Evolutionary conservation across 2,888 invertebrate genomes (phyloP), one percentile per base, ranked within the genome.

Genomic region (Drosophila nr. perissopoda): DNA sequence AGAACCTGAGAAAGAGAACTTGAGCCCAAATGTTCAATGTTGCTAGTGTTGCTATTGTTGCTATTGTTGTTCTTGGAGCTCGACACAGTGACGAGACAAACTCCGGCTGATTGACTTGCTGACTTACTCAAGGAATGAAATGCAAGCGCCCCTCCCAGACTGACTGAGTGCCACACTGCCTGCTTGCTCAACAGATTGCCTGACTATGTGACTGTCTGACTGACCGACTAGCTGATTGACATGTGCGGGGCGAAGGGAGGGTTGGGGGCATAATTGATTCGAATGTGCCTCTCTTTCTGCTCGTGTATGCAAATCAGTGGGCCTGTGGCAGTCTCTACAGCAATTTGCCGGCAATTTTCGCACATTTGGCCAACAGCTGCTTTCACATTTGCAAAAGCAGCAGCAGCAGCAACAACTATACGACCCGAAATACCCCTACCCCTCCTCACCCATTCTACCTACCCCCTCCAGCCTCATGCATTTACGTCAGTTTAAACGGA

Each of bases 281-380:
- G 60, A 64, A 72, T 79, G 76, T 79, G 70, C 78, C 70, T 72
- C 72, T 73, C 70, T 76, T 74, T 71, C 53, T 36, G 59, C 68
- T 70, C 56, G 66, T 67, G 49, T 79, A 81, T 86, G 86, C 83
- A 83, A 85, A 83, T 74, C 74, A 73, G 27, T 65, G 29, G 25
- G 60, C 68, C 65, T 31, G 64, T 63, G 65, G 68, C 68, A 62
- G 65, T 51, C 70, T 54, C 61, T 62, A 60, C 53, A 42, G 56
- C 88, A 81, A 85, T 85, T 85, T 87, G 72, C 65, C 56, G 61
- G 82, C 71, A 81, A 85, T 85, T 85, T 85, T 85, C 82, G 79
- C 85, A 84, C 85, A 79, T 85, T 85, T 82, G 76, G 79, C 82
- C 82, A 84, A 82, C 82, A 79, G 87, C 84, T 82, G 81, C 85